Percentiles rank a stretch among this genome's conserved stretches.
These are phyloP conservation scores for Zenarchopterus dispar DNA, from an alignment of 2,797 vertebrate genomes.

Conservation along the genomic window DNA sequence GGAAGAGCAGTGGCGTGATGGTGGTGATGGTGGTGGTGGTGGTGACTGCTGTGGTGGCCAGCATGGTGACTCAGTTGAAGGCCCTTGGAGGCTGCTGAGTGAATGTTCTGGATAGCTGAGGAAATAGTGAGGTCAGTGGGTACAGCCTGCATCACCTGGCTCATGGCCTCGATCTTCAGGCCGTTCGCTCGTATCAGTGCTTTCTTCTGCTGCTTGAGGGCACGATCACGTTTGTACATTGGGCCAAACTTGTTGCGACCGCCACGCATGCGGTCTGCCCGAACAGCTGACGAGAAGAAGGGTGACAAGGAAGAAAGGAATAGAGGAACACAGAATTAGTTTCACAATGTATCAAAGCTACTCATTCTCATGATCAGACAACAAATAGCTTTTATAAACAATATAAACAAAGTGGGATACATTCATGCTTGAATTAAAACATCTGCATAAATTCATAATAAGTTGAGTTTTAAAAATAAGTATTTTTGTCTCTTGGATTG, in stretches of 20 bases:
- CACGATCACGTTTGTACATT: constrained; percentile 99
- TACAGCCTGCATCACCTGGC: constrained; percentile 96
- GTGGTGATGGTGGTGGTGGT: constrained; percentile 81
- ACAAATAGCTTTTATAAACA: no score
- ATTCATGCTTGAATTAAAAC: no score
- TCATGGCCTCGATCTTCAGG: constrained; percentile 98
- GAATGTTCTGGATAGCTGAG: constrained; percentile 97
- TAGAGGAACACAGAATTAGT: constrained; percentile 26
- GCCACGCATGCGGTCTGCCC: constrained; percentile 97
- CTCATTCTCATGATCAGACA: no score
- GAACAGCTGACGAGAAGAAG: constrained; percentile 84
- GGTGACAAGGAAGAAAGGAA: constrained; percentile 33
- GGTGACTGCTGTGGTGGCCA: constrained; percentile 85
- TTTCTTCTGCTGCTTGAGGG: constrained; percentile 98
- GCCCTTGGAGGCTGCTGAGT: constrained; percentile 93
- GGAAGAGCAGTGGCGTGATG: constrained; percentile 93
- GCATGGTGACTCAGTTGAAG: constrained; percentile 92
- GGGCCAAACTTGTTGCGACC: constrained; percentile 99
- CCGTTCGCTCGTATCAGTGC: constrained; percentile 97
- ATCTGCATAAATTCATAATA: no score
- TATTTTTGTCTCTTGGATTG: no score
- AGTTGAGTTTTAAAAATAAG: no score
- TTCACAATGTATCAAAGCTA: background rate
- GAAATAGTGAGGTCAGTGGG: constrained; percentile 96
- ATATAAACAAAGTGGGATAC: no score